Base-by-base conservation (phyloP, 2,113 vertebrate genomes). In the Puffinus mauretanicus region DNA sequence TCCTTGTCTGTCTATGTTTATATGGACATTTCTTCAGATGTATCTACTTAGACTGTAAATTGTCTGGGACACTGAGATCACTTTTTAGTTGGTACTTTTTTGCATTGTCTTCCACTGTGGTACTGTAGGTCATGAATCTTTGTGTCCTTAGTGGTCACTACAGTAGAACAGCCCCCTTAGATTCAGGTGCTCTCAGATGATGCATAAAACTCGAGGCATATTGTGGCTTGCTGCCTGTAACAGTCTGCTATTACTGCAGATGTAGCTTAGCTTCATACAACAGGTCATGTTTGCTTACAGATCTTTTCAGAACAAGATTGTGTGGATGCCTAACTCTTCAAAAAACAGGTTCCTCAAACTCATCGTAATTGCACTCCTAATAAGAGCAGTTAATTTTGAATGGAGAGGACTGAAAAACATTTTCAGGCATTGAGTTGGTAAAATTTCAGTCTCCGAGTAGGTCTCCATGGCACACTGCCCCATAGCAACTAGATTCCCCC, bases 391-490 rank as follows among this genome's bases (percentile, higher is more conserved):
- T 85, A 38, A 87, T 85, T 94, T 84, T 47, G 42, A 60, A 38
- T 16, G 10, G 60, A 13, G 5, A 82, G 29, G 27, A 32, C 52
- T 51, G 38, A 76, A 88, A 27, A 3, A 46, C 16, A 14, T 81
- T 67, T 19, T 49, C 52, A 66, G 69, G 21, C 20, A 18, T 2
- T 18, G 9, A 58, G 46, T 7, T 75, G 40, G 40, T 78, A 40
- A 75, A 61, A 40, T 78, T 11, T 73, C 51, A 26, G 22, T 65
- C 19, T 72, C 54, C 1, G 5, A n/a, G 61, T 5, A 25, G 66
- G n/a, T 76, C 16, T 25, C 0, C 1, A 7, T 0, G 4, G 30
- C 29, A 46, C 38, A 29, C 13, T 1, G 1, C 52, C 64, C 16
- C 17, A 13, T 6, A 72, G 47, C 52, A 83, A 38, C 3, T 54